These are phyloP conservation scores for Peromyscus nudipes DNA, from an alignment of 2,797 vertebrate genomes.

Conservation along the genomic window DNA sequence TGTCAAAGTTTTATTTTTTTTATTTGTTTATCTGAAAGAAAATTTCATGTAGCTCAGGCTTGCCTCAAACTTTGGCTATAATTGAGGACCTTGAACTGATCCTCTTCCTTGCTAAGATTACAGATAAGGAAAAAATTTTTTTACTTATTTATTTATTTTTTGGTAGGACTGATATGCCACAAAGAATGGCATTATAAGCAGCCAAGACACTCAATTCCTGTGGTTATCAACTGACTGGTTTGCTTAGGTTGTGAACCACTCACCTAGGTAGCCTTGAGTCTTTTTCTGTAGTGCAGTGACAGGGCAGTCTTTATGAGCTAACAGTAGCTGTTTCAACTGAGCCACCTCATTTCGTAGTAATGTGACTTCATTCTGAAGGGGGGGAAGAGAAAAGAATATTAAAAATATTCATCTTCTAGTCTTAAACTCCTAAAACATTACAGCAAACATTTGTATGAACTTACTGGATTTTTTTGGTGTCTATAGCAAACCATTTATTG, in stretches of 20 bases:
- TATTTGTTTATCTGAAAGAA: neutral
- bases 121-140: neutral
- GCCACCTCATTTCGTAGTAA: conserved; percentile 98
- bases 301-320: conserved; percentile 99
- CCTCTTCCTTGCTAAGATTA: neutral
- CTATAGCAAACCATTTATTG: neutral
- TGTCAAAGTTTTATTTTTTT: neutral
- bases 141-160: neutral
- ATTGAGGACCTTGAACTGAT: neutral
- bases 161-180: neutral
- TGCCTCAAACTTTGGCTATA: neutral
- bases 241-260: conserved; percentile 72
- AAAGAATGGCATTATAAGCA: conserved; percentile 22
- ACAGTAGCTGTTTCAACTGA: conserved; percentile 97
- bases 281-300: conserved; percentile 98
- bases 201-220: neutral
- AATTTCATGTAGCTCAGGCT: neutral
- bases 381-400: conserved; percentile 48
- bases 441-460: neutral
- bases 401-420: conserved; percentile 46
- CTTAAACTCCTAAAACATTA: neutral
- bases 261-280: conserved; percentile 95
- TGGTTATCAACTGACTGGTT: neutral
- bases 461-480: neutral
- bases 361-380: conserved; percentile 96